Base-by-base conservation (phyloP, 2,888 invertebrate genomes). In the Watsonalla binaria region DNA sequence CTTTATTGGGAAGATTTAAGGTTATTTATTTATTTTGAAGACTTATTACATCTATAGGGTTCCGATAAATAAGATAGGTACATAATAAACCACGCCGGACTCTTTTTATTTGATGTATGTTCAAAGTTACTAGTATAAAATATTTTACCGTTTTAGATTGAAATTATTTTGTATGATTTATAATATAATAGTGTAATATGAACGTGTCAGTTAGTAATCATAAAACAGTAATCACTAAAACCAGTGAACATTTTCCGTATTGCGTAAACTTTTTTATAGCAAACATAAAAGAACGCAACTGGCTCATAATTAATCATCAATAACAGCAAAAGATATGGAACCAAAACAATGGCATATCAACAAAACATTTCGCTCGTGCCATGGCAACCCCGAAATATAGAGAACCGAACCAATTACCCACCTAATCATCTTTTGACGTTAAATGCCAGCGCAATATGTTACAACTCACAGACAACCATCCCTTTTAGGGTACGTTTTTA, bases 381-480 rank as follows among this genome's bases (percentile, higher is more conserved):
- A 84, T 87, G 84, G 72, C 68, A 61, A 69, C 80, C 78, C 68
- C 74, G 78, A 49, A 49, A 49, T 39, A 76, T 59, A 65, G 73
- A 80, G 79, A 83, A 86, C 81, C 82, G 83, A 84, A 88, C 85
- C 87, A 90, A 89, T 90, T 89, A 90, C 86, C 80, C 70, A 84
- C 89, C 90, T 90, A 90, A 90, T 90, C 90, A 90, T 90, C 84
- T 78, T 81, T 80, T 89, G 90, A 89, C 89, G 79, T 87, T 86
- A 84, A 79, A 85, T 85, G 85, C 88, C 85, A 84, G 74, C 80
- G 85, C 88, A 90, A 89, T 89, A 89, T 89, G 90, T 84, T 89
- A 77, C 76, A 75, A 80, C 82, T 80, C 86, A 84, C 76, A 76
- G 79, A 80, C 81, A 72, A 73, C 74, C 63, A 64, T 72, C 66